These are phyloP conservation scores for Drosophila neoperkinsi DNA, from an alignment of 2,888 invertebrate genomes.

Conservation along the genomic window DNA sequence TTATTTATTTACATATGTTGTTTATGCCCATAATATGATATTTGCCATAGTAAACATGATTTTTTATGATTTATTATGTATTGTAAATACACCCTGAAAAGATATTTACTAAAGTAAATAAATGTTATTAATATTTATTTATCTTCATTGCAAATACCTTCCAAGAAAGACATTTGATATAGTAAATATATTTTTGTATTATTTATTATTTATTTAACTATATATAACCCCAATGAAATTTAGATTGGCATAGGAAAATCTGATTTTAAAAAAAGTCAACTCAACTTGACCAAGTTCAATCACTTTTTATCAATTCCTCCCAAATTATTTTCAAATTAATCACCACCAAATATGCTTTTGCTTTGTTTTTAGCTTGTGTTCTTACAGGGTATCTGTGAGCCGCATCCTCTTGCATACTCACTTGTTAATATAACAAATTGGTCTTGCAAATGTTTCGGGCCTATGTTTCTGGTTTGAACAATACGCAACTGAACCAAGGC, in stretches of 20 bases:
- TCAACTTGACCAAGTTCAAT: background rate
- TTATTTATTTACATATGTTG: slow-evolving; percentile 7
- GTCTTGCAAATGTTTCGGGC: slow-evolving; percentile 41
- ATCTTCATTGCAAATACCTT: slow-evolving; percentile 8
- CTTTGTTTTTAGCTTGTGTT: background rate
- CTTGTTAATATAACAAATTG: slow-evolving; percentile 59
- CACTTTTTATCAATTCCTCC: background rate
- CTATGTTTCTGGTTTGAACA: slow-evolving; percentile 47
- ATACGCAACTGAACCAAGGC: too few species aligned
- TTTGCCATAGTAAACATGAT: background rate
- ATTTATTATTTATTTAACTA: background rate
- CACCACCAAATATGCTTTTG: too few species aligned
- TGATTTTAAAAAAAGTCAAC: background rate
- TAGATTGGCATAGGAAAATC: background rate
- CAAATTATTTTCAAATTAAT: background rate
- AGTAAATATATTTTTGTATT: background rate
- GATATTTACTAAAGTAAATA: slow-evolving; percentile 15
- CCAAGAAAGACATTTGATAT: background rate
- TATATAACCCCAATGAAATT: background rate
- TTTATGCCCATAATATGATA: background rate
- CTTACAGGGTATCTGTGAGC: slow-evolving; percentile 22
- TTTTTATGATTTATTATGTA: background rate
- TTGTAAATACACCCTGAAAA: background rate
- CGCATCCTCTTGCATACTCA: background rate
- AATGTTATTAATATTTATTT: slow-evolving; percentile 18